Evolutionary conservation across 2,113 vertebrate species (phyloP).

Genomic region (Peromyscus californicus): DNA sequence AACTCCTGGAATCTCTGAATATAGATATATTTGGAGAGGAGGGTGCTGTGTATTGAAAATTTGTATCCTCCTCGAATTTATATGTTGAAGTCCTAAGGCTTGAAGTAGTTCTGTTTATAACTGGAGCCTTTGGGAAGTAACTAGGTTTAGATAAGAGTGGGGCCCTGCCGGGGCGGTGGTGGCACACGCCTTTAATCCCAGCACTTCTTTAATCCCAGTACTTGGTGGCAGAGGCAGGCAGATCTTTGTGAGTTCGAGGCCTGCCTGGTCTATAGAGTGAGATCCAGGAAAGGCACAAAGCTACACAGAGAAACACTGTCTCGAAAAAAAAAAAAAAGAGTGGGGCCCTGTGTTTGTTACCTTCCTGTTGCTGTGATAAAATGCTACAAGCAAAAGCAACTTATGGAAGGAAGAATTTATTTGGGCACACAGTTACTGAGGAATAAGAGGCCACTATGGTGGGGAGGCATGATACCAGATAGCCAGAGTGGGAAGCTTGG

Average conservation of each 20-base stretch:
- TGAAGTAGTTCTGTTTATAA: neutral
- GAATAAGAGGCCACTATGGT: neutral
- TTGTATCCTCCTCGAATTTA: neutral
- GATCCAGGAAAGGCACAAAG: too few species aligned
- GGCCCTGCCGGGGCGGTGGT: too few species aligned
- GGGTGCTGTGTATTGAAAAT: neutral
- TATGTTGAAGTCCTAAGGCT: neutral
- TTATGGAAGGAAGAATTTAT: neutral
- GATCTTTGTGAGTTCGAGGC: too few species aligned
- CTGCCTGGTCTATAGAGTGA: too few species aligned
- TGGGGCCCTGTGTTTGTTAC: too few species aligned
- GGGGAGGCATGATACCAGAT: neutral
- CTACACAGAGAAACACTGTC: too few species aligned
- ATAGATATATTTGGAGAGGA: neutral
- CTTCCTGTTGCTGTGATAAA: neutral
- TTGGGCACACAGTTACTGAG: neutral
- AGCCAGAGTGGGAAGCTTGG: too few species aligned
- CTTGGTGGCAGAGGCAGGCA: too few species aligned
- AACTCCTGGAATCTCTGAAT: neutral
- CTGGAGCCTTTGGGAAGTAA: neutral
- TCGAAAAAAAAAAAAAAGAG: too few species aligned
- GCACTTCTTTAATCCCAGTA: too few species aligned
- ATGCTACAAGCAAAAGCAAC: neutral
- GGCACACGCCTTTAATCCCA: too few species aligned
- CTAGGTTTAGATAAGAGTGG: neutral